Conservation (phyloP, 2,113 vertebrate species). For the Poecilia latipinna region DNA sequence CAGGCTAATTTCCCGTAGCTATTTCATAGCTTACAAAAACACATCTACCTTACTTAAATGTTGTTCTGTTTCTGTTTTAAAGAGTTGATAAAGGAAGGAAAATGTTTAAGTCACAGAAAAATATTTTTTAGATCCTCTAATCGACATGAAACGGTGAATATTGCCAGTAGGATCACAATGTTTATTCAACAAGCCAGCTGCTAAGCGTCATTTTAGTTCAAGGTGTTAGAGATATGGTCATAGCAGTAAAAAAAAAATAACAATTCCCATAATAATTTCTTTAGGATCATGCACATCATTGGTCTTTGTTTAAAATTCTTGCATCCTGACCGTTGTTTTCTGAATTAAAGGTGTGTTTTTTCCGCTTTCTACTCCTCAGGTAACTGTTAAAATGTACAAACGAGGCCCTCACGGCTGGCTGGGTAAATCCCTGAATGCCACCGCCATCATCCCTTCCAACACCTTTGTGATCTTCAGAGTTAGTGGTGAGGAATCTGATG, state of each 20-base stretch:
- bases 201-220: no score
- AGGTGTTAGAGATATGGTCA: background rate
- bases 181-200: no score
- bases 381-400: constrained; percentile 80
- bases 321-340: no score
- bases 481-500: constrained; percentile 70
- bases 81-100: background rate
- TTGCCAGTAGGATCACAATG: no score
- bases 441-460: constrained; percentile 76
- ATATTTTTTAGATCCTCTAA: no score
- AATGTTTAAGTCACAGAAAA: background rate
- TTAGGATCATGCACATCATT: background rate
- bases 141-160: no score
- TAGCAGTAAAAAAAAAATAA: background rate
- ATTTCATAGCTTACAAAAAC: no score
- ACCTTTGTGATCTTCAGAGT: constrained; percentile 76
- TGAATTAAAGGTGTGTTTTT: background rate
- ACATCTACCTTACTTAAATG: no score
- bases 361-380: constrained; percentile 51
- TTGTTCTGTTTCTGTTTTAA: background rate
- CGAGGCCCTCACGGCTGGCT: constrained; percentile 78
- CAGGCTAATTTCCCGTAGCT: no score
- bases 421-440: constrained; percentile 72
- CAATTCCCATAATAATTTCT: background rate
- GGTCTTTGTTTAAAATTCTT: background rate